A percentile compares a stretch with the other conserved stretches of the same genome.
Conservation (phyloP, 2,113 vertebrate genomes). For the Neolamprologus caudopunctatus region DNA sequence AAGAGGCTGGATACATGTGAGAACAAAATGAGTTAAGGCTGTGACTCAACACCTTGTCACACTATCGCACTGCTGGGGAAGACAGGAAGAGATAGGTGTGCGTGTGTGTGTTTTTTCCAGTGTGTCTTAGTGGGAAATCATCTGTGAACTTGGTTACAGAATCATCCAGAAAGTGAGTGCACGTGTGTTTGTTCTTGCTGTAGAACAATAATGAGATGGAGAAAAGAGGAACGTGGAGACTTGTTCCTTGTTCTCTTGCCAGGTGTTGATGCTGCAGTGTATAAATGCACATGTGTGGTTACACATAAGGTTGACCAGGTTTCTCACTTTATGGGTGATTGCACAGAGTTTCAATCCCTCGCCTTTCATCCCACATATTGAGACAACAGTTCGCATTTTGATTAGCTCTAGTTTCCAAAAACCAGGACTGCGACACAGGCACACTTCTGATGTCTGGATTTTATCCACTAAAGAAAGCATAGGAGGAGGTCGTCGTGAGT, state of each 20-base stretch:
- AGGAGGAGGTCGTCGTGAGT: not conserved
- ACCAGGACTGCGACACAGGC: not conserved
- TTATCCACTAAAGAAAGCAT: not conserved
- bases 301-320: not conserved
- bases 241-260: slow-evolving; percentile 36
- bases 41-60: slow-evolving; percentile 17
- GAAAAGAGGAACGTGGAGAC: slow-evolving; percentile 40
- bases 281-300: not conserved
- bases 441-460: not conserved
- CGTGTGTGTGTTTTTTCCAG: not conserved
- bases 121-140: not conserved
- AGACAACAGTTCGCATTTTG: not conserved
- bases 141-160: not conserved
- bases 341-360: not conserved
- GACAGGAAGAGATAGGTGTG: not conserved
- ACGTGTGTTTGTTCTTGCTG: not conserved
- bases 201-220: slow-evolving; percentile 17
- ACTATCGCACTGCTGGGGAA: not conserved
- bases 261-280: not conserved
- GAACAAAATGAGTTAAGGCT: not conserved
- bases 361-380: not conserved
- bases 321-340: not conserved
- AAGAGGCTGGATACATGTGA: not conserved
- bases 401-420: not conserved
- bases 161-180: not conserved